Base-by-base conservation (phyloP, 2,888 invertebrate species). In the Orchesellides sinensis region DNA sequence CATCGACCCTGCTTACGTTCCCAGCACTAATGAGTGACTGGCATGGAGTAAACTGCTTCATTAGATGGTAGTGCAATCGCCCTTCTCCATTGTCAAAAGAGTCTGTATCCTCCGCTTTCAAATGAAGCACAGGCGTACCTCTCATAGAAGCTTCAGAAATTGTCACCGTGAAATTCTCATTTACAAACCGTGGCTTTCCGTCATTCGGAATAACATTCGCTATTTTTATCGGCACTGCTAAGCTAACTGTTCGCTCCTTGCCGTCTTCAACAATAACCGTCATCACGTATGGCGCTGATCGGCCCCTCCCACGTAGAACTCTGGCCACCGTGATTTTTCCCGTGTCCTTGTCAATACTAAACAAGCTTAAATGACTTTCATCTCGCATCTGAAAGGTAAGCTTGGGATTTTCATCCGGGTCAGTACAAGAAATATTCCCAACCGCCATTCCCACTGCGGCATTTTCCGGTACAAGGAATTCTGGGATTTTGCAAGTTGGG, bases 391-490 rank as follows among this genome's bases (percentile, higher is more conserved):
- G 61, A 65, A 84, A 88, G 1, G 56, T 66, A 0, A 86, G 63
- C 19, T 83, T 85, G 4, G 86, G 84, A 65, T 84, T 83, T 59
- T 94, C 94, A 88, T 96, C 96, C 0, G 93, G 93, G 90, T 96
- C 96, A 0, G 91, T 92, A 0, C 96, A 96, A 2, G 92, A 92
- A 0, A 95, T 91, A 72, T 93, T 93, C 0, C 94, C 91, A 0
- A 95, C 93, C 70, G 92, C 92, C 19, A 93, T 92, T 52, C 94
- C 94, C 0, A 92, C 89, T 0, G 92, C 91, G 0, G 94, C 94
- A 88, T 95, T 95, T 89, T 95, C 95, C 0, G 95, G 94, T 32
- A 95, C 93, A 0, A 96, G 95, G 4, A 94, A 93, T 87, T 92
- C 93, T 86, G 95, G 95, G 59, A 88, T 82, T 45, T 82, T 92